phyloP scores from a whole-genome alignment of 2,888 invertebrate genomes.

The Tryphoninae sp. region DNA sequence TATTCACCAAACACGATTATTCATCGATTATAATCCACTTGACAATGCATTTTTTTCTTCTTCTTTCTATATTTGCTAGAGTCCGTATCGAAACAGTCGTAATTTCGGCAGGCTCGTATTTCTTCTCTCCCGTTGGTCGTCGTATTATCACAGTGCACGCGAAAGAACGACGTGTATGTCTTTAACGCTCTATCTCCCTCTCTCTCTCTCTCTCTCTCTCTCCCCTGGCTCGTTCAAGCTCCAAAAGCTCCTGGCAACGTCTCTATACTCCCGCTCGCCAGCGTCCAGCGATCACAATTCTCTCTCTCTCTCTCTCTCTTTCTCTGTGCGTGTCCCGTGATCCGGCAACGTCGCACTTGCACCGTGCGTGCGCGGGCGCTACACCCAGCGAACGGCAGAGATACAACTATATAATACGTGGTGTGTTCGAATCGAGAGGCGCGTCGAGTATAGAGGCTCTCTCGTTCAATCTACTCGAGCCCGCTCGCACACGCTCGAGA shows the following conservation, averaged over 20 bases:
- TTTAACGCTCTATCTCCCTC: constrained; percentile 20
- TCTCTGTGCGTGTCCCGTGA: constrained; percentile 26
- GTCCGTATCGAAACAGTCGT: no score
- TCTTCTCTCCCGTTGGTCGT: background rate
- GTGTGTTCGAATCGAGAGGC: constrained; percentile 9
- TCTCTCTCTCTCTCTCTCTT: constrained; percentile 22
- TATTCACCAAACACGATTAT: background rate
- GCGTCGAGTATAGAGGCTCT: background rate
- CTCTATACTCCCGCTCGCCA: constrained; percentile 19
- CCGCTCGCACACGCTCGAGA: background rate
- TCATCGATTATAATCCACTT: constrained; percentile 4
- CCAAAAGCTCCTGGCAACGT: background rate
- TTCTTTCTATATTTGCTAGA: background rate
- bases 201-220: background rate
- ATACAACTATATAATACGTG: constrained; percentile 47
- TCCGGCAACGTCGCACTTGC: constrained; percentile 68
- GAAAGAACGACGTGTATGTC: constrained; percentile 7
- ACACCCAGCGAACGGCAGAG: constrained; percentile 42
- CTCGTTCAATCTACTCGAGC: background rate
- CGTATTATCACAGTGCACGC: background rate
- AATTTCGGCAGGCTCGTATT: background rate
- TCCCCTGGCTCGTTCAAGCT: constrained; percentile 6
- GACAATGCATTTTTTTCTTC: background rate
- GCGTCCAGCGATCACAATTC: constrained; percentile 56
- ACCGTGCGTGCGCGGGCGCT: constrained; percentile 62